Base-by-base conservation (phyloP, 1,140 invertebrate genomes). In the Scaptomyza graminum region DNA sequence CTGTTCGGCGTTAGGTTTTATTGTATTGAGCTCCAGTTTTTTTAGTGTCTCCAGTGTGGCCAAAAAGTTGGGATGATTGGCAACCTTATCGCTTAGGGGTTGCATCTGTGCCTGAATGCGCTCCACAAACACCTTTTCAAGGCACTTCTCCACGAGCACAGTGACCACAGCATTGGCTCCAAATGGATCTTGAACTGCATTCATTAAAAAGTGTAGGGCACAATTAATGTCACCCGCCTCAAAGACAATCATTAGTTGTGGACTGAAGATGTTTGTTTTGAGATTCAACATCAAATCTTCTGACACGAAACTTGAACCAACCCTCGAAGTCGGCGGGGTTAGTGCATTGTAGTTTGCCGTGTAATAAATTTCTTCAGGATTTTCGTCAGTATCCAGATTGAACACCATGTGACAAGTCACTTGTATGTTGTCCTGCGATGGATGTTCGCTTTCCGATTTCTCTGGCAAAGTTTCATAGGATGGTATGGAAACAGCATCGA, bases 241-340 rank as follows among this genome's bases (percentile, higher is more conserved):
- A 41, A 62, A 82, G 15, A 91, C 47, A 13, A 91, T 75, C 73
- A 91, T 76, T 9, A 85, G 18, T 1, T 84, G 72, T n/a, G 80
- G 61, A 8, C 6, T 18, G 28, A 31, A 25, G 1, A 16, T 0
- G 6, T 39, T n/a, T 41, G 12, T 5, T 8, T 41, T 5, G 5
- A 41, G 12, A 34, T 34, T 34, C 2, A 8, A 0, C 8, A 34
- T 34, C 2, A 9, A 9, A 3, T 34, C 31, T 9, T 2, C 1
- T 34, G 31, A 34, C 0, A 8, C 8, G 8, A 2, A 9, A 12
- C 12, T 28, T 11, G 11, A n/a, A 3, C 9, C 25, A 8, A 59
- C 66, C 12, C 31, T 7, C 4, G 66, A 69, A 12, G 56, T 39
- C 5, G 25, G 9, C 0, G 68, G 61, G 0, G 61, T 65, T 28